Percentiles rank a stretch among this genome's conserved stretches.
These are phyloP conservation scores for Eumerus sabulonum DNA, from an alignment of 2,888 invertebrate species.

Conservation along the genomic window DNA sequence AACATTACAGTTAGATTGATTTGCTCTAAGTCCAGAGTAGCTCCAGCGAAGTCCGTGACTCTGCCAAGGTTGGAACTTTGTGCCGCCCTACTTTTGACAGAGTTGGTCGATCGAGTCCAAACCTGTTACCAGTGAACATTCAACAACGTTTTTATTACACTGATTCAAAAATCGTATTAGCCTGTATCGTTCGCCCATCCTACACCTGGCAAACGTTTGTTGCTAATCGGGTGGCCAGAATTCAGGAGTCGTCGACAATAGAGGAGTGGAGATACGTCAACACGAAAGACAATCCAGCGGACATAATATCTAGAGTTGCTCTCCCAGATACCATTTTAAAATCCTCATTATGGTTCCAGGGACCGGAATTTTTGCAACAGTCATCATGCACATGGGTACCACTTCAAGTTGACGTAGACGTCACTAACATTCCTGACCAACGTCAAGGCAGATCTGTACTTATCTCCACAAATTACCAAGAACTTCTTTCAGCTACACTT, in stretches of 20 bases:
- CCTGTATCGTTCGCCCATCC: constrained; percentile 16
- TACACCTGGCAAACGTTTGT: constrained; percentile 29
- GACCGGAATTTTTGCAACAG: constrained; percentile 10
- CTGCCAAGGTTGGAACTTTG: constrained; percentile 38
- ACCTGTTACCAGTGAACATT: constrained; percentile 8
- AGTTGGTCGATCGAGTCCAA: constrained; percentile 26
- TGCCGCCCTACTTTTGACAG: constrained; percentile 30
- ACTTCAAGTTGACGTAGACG: background rate
- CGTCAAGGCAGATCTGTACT: constrained; percentile 1
- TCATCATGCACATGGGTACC: background rate
- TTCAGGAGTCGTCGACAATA: constrained; percentile 7
- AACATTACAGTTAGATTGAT: constrained; percentile 4
- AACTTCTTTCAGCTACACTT: background rate
- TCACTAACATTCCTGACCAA: constrained; percentile 8
- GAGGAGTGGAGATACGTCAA: constrained; percentile 36
- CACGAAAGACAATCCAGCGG: constrained; percentile 41
- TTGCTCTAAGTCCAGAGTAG: constrained; percentile 47
- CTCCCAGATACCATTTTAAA: background rate
- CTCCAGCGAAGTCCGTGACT: constrained; percentile 28
- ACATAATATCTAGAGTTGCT: background rate
- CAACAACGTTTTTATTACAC: constrained; percentile 15
- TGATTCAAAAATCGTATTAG: constrained; percentile 34
- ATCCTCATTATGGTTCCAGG: constrained; percentile 14
- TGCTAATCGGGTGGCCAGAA: constrained; percentile 24
- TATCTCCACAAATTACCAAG: background rate